These are phyloP conservation scores for Alexandromys fortis DNA, from an alignment of 2,113 vertebrate species.

Conservation along the genomic window DNA sequence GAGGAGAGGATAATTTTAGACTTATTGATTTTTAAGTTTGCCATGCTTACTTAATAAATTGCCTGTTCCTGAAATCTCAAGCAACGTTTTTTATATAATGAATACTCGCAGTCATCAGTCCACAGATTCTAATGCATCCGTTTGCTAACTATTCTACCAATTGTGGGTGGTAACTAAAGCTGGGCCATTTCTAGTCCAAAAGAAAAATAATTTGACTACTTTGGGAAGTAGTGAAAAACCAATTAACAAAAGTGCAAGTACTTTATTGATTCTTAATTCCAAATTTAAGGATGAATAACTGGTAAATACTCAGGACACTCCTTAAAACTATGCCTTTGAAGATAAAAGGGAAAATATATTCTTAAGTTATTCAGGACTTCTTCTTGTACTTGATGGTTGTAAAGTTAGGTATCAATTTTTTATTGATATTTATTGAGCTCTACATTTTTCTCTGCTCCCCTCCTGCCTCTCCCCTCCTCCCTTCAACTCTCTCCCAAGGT, in stretches of 20 bases:
- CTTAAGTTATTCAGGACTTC: not conserved
- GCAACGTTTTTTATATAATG: not conserved
- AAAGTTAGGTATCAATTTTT: not conserved
- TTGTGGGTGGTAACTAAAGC: not conserved
- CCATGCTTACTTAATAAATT: not conserved
- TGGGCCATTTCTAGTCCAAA: not conserved
- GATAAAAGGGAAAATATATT: not conserved
- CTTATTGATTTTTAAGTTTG: not conserved
- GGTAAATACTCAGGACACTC: not conserved
- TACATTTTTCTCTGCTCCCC: too few species aligned
- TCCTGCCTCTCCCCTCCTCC: too few species aligned
- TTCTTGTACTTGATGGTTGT: not conserved
- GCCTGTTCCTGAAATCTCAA: not conserved
- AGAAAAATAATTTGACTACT: not conserved
- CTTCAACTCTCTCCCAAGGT: accelerated
- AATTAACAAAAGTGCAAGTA: not conserved
- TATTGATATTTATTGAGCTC: too few species aligned
- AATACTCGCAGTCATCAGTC: not conserved
- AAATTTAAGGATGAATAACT: not conserved
- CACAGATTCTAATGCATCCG: not conserved
- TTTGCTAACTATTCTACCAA: not conserved
- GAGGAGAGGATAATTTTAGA: not conserved
- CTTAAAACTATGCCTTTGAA: not conserved
- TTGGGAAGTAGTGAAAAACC: not conserved
- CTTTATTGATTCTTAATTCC: conserved; percentile 6